phyloP scores from a whole-genome alignment of 2,888 invertebrate species.

The Plebejus argus region DNA sequence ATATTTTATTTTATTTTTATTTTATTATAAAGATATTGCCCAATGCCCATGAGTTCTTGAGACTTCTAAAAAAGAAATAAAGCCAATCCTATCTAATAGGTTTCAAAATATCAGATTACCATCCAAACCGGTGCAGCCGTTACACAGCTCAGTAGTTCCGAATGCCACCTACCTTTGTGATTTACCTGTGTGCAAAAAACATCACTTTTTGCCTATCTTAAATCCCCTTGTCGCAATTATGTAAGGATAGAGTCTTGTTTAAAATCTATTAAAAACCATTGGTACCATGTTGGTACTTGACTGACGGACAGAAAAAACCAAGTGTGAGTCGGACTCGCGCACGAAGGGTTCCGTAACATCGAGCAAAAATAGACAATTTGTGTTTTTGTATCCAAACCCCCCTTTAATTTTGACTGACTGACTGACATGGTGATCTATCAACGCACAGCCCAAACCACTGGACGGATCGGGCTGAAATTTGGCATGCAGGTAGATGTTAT shows the following conservation, averaged over 20 bases:
- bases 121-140: constrained; percentile 13
- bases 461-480: too few relatives aligned
- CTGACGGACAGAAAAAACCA: constrained; percentile 2
- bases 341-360: constrained; percentile 43
- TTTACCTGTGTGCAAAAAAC: background rate
- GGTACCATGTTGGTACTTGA: constrained; percentile 27
- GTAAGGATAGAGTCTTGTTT: background rate
- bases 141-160: background rate
- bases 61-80: background rate
- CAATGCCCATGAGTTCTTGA: background rate
- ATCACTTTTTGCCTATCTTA: background rate
- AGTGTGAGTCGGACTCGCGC: background rate
- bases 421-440: too few relatives aligned
- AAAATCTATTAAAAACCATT: constrained; percentile 14
- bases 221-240: constrained; percentile 16
- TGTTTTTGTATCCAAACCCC: too few relatives aligned
- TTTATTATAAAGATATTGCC: too few relatives aligned
- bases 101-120: constrained; percentile 15
- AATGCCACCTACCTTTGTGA: constrained; percentile 8
- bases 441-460: too few relatives aligned
- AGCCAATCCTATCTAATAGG: background rate
- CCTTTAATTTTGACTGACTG: too few relatives aligned
- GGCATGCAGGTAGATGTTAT: too few relatives aligned
- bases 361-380: background rate
- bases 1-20: too few relatives aligned